These are phyloP conservation scores for Chromobotia macracanthus DNA, from an alignment of 2,797 vertebrate genomes.

Conservation along the genomic window DNA sequence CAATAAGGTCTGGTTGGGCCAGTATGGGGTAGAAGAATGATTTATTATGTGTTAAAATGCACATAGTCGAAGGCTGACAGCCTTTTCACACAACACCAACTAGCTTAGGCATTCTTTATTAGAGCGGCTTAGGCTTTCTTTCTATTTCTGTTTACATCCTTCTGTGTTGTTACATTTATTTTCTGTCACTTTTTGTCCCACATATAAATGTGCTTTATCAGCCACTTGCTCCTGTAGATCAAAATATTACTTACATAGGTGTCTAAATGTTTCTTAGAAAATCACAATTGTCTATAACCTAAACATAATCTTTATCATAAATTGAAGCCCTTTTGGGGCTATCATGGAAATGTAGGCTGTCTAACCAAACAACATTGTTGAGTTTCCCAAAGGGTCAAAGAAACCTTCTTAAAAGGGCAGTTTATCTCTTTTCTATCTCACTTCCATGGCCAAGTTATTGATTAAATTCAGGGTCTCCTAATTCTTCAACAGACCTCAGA, in stretches of 20 bases:
- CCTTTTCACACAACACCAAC: conserved; percentile 78
- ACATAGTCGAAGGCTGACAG: conserved; percentile 82
- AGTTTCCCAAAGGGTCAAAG: conserved; percentile 45
- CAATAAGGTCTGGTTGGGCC: no score
- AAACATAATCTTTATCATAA: neutral
- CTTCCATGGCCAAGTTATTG: conserved; percentile 75
- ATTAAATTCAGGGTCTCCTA: conserved; percentile 76
- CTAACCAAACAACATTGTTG: conserved; percentile 15
- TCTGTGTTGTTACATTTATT: conserved; percentile 67
- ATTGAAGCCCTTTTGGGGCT: no score
- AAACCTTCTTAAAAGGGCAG: conserved; percentile 62
- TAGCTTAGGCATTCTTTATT: no score
- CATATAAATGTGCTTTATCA: conserved; percentile 18
- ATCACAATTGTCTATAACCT: neutral
- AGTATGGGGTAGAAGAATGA: conserved; percentile 82
- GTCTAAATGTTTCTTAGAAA: conserved; percentile 9
- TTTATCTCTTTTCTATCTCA: conserved; percentile 68
- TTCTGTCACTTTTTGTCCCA: conserved; percentile 65
- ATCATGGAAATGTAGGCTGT: conserved; percentile 15
- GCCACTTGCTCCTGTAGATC: conserved; percentile 8
- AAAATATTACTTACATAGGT: neutral
- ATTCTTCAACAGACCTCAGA: conserved; percentile 80
- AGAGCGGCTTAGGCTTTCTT: conserved; percentile 70
- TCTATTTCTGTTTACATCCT: conserved; percentile 53
- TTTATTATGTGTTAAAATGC: conserved; percentile 84